A percentile compares a stretch with the other conserved stretches of the same genome.
These are phyloP conservation scores for Drosophila trapezifrons DNA, from an alignment of 1,140 invertebrate genomes.

Conservation along the genomic window DNA sequence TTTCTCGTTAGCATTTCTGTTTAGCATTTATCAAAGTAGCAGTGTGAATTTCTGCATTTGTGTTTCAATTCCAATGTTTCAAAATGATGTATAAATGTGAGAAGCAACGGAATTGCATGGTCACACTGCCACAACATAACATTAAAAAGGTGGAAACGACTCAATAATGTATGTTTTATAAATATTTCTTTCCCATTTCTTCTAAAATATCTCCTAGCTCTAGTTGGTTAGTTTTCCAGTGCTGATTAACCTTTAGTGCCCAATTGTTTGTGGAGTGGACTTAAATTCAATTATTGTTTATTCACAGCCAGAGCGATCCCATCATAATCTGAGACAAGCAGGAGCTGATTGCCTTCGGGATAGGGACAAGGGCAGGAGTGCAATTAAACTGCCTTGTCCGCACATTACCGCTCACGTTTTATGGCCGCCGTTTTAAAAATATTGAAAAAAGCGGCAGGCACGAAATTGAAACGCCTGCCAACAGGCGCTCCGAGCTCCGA, in stretches of 20 bases:
- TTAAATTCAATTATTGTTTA: slow-evolving; percentile 40
- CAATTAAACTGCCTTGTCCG: slow-evolving; percentile 52
- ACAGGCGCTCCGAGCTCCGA: too few species aligned
- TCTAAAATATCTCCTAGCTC: too few species aligned
- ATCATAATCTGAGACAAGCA: slow-evolving; percentile 38
- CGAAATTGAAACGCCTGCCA: slow-evolving; percentile 61
- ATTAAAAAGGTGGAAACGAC: too few species aligned
- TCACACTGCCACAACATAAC: too few species aligned
- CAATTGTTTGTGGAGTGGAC: slow-evolving; percentile 8
- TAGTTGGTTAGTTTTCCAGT: not conserved
- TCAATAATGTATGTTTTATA: too few species aligned
- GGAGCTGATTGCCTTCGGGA: slow-evolving; percentile 5
- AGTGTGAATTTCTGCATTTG: too few species aligned
- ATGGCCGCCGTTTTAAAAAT: slow-evolving; percentile 68
- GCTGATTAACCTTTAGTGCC: not conserved
- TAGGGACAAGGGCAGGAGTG: slow-evolving; percentile 4
- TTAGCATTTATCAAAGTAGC: too few species aligned
- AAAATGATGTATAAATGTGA: too few species aligned
- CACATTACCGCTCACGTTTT: slow-evolving; percentile 54
- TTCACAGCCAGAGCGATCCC: slow-evolving; percentile 6
- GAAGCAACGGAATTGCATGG: too few species aligned
- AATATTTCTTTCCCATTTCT: too few species aligned
- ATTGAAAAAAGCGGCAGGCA: slow-evolving; percentile 51
- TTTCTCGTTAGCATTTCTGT: too few species aligned
- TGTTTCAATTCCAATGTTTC: too few species aligned